A percentile compares a stretch with the other conserved stretches of the same genome.
These are phyloP conservation scores for Pachycephala philippinensis DNA, from an alignment of 2,113 vertebrate genomes.

Conservation along the genomic window DNA sequence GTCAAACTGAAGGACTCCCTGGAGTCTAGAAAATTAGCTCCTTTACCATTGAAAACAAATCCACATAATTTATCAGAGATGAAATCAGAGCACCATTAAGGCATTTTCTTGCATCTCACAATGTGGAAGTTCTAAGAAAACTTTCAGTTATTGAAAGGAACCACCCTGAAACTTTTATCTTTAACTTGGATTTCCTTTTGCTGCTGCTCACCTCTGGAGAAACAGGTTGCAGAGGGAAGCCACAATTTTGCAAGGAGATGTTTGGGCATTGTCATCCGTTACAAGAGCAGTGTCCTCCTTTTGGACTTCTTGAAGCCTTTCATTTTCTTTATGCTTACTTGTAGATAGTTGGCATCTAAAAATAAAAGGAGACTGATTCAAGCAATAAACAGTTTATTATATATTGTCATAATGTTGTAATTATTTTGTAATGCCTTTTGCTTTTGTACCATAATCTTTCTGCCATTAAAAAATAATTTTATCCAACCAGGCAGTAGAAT, in stretches of 20 bases:
- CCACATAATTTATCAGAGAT: neutral
- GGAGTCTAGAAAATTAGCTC: neutral
- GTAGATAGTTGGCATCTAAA: neutral
- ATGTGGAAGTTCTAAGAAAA: neutral
- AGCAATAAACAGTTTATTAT: neutral
- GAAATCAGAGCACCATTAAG: neutral
- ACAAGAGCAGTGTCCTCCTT: neutral
- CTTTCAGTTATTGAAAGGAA: neutral
- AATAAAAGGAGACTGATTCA: neutral
- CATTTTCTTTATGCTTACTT: neutral
- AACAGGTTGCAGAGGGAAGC: neutral
- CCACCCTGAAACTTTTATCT: neutral
- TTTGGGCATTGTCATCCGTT: neutral
- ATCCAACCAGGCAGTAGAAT: neutral
- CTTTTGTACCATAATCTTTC: neutral
- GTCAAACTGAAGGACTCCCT: neutral
- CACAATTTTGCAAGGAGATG: neutral
- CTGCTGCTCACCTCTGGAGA: neutral
- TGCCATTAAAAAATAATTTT: neutral
- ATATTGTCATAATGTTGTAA: neutral
- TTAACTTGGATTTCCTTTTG: neutral
- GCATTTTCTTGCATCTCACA: neutral
- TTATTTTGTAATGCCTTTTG: neutral
- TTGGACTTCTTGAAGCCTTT: neutral
- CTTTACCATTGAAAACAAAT: neutral